A percentile compares a stretch with the other conserved stretches of the same genome.
Conservation (phyloP, 2,797 vertebrate genomes). For the Botia almorhae region DNA sequence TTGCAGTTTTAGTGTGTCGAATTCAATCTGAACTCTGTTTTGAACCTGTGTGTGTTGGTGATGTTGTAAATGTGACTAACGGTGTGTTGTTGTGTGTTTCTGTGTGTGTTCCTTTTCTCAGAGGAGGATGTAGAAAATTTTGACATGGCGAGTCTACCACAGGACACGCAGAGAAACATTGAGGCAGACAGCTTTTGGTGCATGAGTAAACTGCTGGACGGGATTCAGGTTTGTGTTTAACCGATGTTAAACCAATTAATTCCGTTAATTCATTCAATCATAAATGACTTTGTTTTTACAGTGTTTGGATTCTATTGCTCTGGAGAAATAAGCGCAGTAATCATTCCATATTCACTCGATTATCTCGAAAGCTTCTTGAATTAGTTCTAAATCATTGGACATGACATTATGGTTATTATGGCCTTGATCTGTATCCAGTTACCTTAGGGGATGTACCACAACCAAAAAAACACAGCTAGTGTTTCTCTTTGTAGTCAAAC, state of each 20-base stretch:
- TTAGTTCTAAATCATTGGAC: background rate
- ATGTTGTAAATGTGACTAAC: slow-evolving; percentile 26
- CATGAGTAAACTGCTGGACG: slow-evolving; percentile 98
- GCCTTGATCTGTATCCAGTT: background rate
- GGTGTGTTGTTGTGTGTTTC: slow-evolving; percentile 40
- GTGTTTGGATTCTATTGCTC: background rate
- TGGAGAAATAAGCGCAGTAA: background rate
- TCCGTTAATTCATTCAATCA: too few species aligned
- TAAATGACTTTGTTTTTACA: too few species aligned
- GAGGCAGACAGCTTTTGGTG: slow-evolving; percentile 99
- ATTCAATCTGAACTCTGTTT: background rate
- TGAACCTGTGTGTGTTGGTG: background rate
- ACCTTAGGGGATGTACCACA: background rate
- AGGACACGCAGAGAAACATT: slow-evolving; percentile 91
- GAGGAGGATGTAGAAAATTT: slow-evolving; percentile 97
- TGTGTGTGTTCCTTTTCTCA: slow-evolving; percentile 70
- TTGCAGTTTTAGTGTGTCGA: background rate
- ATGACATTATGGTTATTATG: background rate
- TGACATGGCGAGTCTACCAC: slow-evolving; percentile 86
- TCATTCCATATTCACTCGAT: background rate
- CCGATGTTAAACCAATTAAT: too few species aligned
- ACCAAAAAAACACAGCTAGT: background rate
- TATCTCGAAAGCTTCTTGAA: background rate
- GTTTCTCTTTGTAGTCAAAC: slow-evolving; percentile 2
- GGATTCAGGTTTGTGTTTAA: slow-evolving; percentile 84